These are phyloP conservation scores for Micrasema minimum DNA, from an alignment of 1,140 invertebrate genomes.

Conservation along the genomic window DNA sequence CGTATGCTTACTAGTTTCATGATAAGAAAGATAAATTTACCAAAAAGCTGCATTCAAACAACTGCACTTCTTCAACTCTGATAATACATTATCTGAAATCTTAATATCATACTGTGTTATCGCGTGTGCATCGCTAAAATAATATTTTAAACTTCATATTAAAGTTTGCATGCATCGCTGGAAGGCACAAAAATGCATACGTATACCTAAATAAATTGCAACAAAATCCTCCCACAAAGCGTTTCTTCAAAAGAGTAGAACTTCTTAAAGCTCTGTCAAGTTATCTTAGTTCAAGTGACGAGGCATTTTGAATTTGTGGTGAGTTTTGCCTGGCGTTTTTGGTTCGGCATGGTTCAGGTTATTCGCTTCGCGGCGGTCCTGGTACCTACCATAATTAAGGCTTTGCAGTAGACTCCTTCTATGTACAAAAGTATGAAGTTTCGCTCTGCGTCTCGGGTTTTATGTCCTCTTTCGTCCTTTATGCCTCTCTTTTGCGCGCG, in stretches of 20 bases:
- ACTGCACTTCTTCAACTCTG: not conserved
- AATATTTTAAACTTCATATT: slow-evolving; percentile 23
- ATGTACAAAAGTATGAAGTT: slow-evolving; percentile 9
- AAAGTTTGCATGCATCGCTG: slow-evolving; percentile 23
- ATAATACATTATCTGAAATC: slow-evolving; percentile 3
- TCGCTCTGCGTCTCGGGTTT: slow-evolving; percentile 13
- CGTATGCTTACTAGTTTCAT: too few species aligned
- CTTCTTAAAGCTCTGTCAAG: too few species aligned
- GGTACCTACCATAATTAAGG: slow-evolving; percentile 32
- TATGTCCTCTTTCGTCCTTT: not conserved
- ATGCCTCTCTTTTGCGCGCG: slow-evolving; percentile 1
- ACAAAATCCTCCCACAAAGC: not conserved
- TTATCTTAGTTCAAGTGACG: too few species aligned
- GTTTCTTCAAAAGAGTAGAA: too few species aligned
- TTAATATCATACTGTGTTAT: slow-evolving; percentile 1
- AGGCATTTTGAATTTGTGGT: not conserved
- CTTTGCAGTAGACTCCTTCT: slow-evolving; percentile 30
- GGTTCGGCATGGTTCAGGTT: not conserved
- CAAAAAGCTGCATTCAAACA: too few species aligned
- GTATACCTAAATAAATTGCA: not conserved
- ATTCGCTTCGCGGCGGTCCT: slow-evolving; percentile 34
- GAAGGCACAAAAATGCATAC: slow-evolving; percentile 6
- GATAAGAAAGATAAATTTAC: too few species aligned
- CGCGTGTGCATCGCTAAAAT: slow-evolving; percentile 11
- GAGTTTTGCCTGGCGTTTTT: not conserved